Percentiles rank a stretch among this genome's conserved stretches.
These are phyloP conservation scores for Calidris pugnax DNA, from an alignment of 2,113 vertebrate species.

Conservation along the genomic window DNA sequence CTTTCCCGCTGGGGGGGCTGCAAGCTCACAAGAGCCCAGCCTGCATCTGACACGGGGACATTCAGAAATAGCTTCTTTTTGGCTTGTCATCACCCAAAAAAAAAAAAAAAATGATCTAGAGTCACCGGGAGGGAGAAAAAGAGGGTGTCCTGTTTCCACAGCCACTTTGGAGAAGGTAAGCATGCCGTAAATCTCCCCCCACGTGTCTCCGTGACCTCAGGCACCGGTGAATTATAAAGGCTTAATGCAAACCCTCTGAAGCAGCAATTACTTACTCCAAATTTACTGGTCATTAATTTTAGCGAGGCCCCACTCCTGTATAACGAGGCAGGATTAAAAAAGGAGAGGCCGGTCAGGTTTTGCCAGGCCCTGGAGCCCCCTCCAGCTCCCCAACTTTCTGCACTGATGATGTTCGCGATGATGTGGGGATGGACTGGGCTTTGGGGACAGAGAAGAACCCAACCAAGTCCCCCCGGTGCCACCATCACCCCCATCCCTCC, in stretches of 20 bases:
- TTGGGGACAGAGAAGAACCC: not conserved
- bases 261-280: slow-evolving; percentile 8
- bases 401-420: not conserved
- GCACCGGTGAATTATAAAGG: slow-evolving; percentile 11
- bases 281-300: slow-evolving; percentile 44
- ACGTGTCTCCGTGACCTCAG: not conserved
- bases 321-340: not conserved
- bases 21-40: not conserved
- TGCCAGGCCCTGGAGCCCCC: not conserved
- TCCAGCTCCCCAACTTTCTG: not conserved
- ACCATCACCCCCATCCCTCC: not conserved
- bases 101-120: not conserved
- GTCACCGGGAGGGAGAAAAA: not conserved
- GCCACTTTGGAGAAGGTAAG: slow-evolving; percentile 37
- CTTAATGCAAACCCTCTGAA: slow-evolving; percentile 17
- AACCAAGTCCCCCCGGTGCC: rapidly evolving
- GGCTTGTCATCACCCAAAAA: not conserved
- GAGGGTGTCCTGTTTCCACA: slow-evolving; percentile 13
- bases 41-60: not conserved
- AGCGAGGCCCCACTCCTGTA: not conserved
- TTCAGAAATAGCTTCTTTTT: not conserved
- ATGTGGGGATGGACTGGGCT: rapidly evolving
- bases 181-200: not conserved
- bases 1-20: not conserved
- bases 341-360: not conserved